Base-by-base conservation (phyloP, 2,797 vertebrate genomes). In the Spea hammondii region DNA sequence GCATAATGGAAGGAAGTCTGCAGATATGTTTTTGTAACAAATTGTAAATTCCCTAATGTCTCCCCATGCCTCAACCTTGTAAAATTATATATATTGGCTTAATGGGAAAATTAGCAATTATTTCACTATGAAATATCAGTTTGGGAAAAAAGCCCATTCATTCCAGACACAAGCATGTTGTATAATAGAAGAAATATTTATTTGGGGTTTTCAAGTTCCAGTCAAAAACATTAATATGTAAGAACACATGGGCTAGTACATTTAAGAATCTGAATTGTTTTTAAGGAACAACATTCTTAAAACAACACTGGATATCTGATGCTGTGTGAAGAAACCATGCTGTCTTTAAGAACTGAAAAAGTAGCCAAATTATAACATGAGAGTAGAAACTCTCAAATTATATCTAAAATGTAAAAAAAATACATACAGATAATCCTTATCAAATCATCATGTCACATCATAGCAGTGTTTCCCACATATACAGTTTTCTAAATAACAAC, bases 101-200 rank as follows among this genome's bases (percentile, higher is more conserved):
- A 62, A 65, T 45, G 11, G 64, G 11, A 65, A 65, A 47, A 65
- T 65, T 17, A 32, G 55, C 8, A 11, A 5, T 59, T 11, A 59
- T 62, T 62, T 62, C n/a, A 62, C 59, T 62, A 62, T n/a, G 59
- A 62, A 62, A 62, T 62, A n/a, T 17, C n/a, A 62, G n/a, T 17
- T 4, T 62, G 14, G 14, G 59, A 17, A 32, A 57, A 62, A 17
- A 62, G 14, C 14, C 14, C 59, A 17, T 62, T 62, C 59, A 62
- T 62, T 62, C 59, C 59, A 62, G 6, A 4, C n/a, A 62, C 7
- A 62, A 62, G 59, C 32, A 8, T 17, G 59, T 62, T 62, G 14
- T 62, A 62, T 62, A 12, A 62, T 6, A 62, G 14, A 13, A 59
- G 12, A 13, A 62, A 62, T 62, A 62, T 62, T 62, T 17, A n/a